phyloP scores from a whole-genome alignment of 2,888 invertebrate genomes.

The Lithophane semibrunnea region DNA sequence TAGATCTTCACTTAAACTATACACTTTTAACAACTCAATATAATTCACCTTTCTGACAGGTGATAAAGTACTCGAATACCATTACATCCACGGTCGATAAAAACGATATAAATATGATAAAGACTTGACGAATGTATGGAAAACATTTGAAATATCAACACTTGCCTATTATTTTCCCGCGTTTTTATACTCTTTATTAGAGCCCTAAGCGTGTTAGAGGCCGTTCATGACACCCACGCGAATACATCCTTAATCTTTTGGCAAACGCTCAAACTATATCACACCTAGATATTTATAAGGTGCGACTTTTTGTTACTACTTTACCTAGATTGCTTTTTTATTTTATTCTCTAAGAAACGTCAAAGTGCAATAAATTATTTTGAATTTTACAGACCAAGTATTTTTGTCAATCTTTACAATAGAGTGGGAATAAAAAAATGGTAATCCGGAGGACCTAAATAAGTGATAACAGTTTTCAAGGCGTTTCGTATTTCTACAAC shows the following conservation, averaged over 20 bases:
- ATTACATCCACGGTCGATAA: slow-evolving; percentile 40
- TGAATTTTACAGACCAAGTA: neutral
- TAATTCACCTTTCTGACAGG: slow-evolving; percentile 39
- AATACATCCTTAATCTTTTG: slow-evolving; percentile 84
- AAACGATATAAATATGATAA: slow-evolving; percentile 53
- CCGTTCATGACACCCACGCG: slow-evolving; percentile 81
- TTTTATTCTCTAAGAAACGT: neutral
- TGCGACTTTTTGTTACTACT: slow-evolving; percentile 33
- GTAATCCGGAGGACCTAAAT: neutral
- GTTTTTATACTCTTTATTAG: slow-evolving; percentile 63
- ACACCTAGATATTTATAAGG: slow-evolving; percentile 78
- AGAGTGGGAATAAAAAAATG: neutral
- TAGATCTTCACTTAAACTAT: neutral
- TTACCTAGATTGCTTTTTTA: neutral
- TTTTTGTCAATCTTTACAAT: neutral
- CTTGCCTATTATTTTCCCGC: slow-evolving; percentile 58
- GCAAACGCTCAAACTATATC: slow-evolving; percentile 81
- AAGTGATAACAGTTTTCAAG: neutral
- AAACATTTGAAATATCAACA: slow-evolving; percentile 67
- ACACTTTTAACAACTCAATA: slow-evolving; percentile 36
- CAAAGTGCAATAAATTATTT: no score
- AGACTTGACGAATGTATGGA: slow-evolving; percentile 54
- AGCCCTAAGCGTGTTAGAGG: slow-evolving; percentile 75
- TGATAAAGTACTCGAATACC: slow-evolving; percentile 44
- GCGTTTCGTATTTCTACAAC: neutral